Percentiles rank a stretch among this genome's conserved stretches.
Evolutionary conservation across 1,140 invertebrate genomes (phyloP).

Genomic region (Bemisia tabaci): DNA sequence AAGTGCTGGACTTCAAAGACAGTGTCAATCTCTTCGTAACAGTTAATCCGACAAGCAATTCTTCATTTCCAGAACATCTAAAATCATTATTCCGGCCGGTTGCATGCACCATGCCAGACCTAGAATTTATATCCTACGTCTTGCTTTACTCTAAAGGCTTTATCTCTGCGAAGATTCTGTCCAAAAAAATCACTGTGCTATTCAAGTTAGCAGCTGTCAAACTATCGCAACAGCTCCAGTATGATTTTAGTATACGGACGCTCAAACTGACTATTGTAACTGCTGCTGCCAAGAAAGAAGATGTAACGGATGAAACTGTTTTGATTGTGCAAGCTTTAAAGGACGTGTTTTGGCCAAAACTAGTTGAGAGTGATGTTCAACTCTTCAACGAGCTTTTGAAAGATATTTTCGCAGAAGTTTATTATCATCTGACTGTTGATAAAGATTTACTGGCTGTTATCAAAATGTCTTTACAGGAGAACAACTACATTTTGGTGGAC

Average conservation of each 20-base stretch:
- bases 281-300: slow-evolving; percentile 69
- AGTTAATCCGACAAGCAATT: slow-evolving; percentile 86
- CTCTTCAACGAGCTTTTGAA: slow-evolving; percentile 69
- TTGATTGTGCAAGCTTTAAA: slow-evolving; percentile 75
- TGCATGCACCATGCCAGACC: slow-evolving; percentile 75
- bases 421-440: slow-evolving; percentile 70
- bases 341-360: slow-evolving; percentile 87
- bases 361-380: slow-evolving; percentile 78
- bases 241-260: slow-evolving; percentile 83
- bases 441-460: slow-evolving; percentile 71
- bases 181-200: slow-evolving; percentile 85
- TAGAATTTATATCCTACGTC: slow-evolving; percentile 80
- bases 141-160: slow-evolving; percentile 78
- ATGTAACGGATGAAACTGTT: slow-evolving; percentile 63
- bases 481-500: slow-evolving; percentile 55
- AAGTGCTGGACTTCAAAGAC: slow-evolving; percentile 62
- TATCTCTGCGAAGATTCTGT: slow-evolving; percentile 39
- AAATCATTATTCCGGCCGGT: slow-evolving; percentile 82
- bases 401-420: slow-evolving; percentile 77
- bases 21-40: slow-evolving; percentile 87
- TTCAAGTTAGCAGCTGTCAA: slow-evolving; percentile 74
- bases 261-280: slow-evolving; percentile 77
- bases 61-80: slow-evolving; percentile 78
- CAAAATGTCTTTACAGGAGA: slow-evolving; percentile 44
- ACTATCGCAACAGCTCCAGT: slow-evolving; percentile 82